Evolutionary conservation across 2,113 vertebrate species (phyloP), one percentile per base, ranked within the genome.

Genomic region (Perca flavescens): DNA sequence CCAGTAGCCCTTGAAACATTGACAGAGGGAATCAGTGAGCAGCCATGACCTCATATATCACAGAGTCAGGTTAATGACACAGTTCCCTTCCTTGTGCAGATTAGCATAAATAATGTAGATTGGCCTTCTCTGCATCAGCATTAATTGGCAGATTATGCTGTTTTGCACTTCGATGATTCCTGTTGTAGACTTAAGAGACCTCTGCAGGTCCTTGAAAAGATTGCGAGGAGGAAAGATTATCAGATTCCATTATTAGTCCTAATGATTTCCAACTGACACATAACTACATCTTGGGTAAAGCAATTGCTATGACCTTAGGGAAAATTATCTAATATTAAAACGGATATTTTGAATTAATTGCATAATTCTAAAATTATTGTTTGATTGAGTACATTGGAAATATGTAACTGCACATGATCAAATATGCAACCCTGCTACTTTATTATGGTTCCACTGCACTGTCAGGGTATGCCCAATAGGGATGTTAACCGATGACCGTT

Each of bases 21-120:
- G 79, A 67, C 66, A 25, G 79, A 76, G 13, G 40, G 54, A 80
- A 60, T 83, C 60, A 49, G 31, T 43, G 74, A 72, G 49, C 61
- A 81, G 79, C 74, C 80, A 19, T 70, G 68, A 83, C 63, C 57
- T 61, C 52, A 82, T 84, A 76, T 66, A 79, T 90, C 68, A 86
- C 65, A 69, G 75, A 83, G 86, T 83, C 66, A 80, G 73, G 72
- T 87, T 91, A 92, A 92, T 80, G 85, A 82, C 83, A 86, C 19
- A 65, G 72, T 77, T 82, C 65, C 61, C 56, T 82, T 58, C 62
- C 75, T 73, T 36, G 4, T 87, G 73, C 50, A 88, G 71, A 87
- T 85, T 74, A 78, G 85, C 83, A 87, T 91, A 81, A 87, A 87
- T 85, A 85, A 87, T 91, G 79, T 73, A 88, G 77, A 89, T 89